Evolutionary conservation across 2,888 invertebrate species (phyloP).

Genomic region (Diaperis boleti): DNA sequence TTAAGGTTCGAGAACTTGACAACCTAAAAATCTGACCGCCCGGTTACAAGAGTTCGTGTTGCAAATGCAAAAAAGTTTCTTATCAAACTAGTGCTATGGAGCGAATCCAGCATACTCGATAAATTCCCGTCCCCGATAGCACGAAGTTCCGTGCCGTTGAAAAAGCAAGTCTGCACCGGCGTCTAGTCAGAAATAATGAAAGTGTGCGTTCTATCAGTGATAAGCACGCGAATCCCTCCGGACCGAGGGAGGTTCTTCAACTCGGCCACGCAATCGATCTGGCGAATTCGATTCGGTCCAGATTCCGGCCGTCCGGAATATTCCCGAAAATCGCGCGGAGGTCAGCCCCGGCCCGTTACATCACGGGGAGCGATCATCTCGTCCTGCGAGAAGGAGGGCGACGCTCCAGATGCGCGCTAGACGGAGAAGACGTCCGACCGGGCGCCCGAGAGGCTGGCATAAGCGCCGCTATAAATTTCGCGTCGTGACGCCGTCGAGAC

Average conservation of each 20-base stretch:
- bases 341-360: constrained; percentile 19
- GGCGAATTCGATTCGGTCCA: constrained; percentile 12
- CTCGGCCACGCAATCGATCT: constrained; percentile 38
- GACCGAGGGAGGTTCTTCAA: constrained; percentile 37
- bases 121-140: constrained; percentile 30
- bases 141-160: constrained; percentile 28
- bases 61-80: no score
- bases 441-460: constrained; percentile 61
- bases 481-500: constrained; percentile 60
- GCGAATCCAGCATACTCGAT: constrained; percentile 25
- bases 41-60: no score
- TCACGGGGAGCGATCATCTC: constrained; percentile 4
- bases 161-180: constrained; percentile 28
- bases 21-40: no score
- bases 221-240: constrained; percentile 39
- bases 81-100: background rate
- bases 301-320: no score
- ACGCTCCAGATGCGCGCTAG: constrained; percentile 33
- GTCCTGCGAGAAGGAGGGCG: constrained; percentile 25
- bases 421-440: constrained; percentile 43
- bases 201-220: constrained; percentile 32
- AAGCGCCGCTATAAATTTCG: constrained; percentile 61
- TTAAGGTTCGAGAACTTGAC: no score
- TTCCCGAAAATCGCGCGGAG: background rate
- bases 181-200: constrained; percentile 38